A percentile compares a stretch with the other conserved stretches of the same genome.
Conservation (phyloP, 2,113 vertebrate genomes). For the human (Homo sapiens) region DNA sequence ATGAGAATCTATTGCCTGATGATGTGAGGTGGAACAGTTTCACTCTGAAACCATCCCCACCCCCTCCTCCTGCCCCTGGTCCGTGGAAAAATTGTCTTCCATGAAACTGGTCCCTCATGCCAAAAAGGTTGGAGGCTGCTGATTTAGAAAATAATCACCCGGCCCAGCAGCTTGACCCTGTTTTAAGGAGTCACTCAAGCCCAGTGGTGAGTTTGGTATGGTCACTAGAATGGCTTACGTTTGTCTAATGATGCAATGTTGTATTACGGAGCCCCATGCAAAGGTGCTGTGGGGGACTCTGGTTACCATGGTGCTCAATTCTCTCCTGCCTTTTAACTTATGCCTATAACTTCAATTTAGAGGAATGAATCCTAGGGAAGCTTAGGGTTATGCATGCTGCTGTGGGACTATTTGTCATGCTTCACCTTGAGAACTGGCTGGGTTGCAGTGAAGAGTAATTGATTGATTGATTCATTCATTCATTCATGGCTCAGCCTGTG, state of each 20-base stretch:
- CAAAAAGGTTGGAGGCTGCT: too few species aligned
- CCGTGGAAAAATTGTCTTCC: too few species aligned
- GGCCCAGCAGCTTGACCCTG: background rate
- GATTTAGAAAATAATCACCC: background rate
- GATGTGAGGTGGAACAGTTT: too few species aligned
- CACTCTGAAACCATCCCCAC: too few species aligned
- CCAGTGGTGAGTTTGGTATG: background rate
- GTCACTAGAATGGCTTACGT: background rate
- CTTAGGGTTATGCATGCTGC: background rate
- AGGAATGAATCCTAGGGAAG: background rate
- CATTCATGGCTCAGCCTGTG: background rate
- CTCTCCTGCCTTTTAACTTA: background rate
- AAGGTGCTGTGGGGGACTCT: background rate
- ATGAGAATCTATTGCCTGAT: too few species aligned
- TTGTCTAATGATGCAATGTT: background rate
- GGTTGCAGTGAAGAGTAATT: background rate
- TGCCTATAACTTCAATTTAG: background rate
- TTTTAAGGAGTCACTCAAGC: background rate
- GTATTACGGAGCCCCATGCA: background rate
- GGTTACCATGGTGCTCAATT: background rate
- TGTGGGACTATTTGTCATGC: background rate
- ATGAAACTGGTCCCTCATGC: too few species aligned
- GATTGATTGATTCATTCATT: background rate
- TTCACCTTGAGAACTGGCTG: background rate
- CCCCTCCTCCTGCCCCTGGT: too few species aligned